Evolutionary conservation across 2,888 invertebrate genomes (phyloP).

Genomic region (Anoplius nigerrimus): DNA sequence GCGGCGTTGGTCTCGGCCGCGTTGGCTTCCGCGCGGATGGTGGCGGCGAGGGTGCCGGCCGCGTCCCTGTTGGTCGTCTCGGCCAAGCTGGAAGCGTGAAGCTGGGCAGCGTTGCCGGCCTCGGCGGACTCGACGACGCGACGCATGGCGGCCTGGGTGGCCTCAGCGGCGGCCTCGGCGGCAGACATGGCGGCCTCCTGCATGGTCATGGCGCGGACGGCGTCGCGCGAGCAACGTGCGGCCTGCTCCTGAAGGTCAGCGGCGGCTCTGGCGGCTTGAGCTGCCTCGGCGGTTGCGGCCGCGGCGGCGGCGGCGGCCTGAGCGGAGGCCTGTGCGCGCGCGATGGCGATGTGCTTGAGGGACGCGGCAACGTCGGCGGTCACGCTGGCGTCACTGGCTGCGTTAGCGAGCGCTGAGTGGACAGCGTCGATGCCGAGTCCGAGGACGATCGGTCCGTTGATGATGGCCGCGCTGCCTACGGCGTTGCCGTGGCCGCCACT

Average conservation of each 20-base stretch:
- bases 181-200: background rate
- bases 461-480: background rate
- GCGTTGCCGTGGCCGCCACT: background rate
- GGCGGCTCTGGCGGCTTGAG: background rate
- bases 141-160: background rate
- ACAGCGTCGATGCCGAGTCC: background rate
- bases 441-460: background rate
- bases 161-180: background rate
- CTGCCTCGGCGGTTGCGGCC: background rate
- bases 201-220: background rate
- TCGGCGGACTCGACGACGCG: background rate
- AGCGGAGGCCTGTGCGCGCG: background rate
- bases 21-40: background rate
- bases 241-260: constrained; percentile 13
- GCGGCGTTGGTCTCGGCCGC: background rate
- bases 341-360: background rate
- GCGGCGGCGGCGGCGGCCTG: constrained; percentile 8
- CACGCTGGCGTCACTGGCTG: background rate
- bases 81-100: constrained; percentile 3
- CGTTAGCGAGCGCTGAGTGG: background rate
- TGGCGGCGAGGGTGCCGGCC: constrained; percentile 12
- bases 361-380: background rate
- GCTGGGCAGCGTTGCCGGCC: constrained; percentile 9
- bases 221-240: background rate
- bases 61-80: constrained; percentile 16